phyloP scores from a whole-genome alignment of 2,888 invertebrate species.

The Cordylochernes scorpioides region DNA sequence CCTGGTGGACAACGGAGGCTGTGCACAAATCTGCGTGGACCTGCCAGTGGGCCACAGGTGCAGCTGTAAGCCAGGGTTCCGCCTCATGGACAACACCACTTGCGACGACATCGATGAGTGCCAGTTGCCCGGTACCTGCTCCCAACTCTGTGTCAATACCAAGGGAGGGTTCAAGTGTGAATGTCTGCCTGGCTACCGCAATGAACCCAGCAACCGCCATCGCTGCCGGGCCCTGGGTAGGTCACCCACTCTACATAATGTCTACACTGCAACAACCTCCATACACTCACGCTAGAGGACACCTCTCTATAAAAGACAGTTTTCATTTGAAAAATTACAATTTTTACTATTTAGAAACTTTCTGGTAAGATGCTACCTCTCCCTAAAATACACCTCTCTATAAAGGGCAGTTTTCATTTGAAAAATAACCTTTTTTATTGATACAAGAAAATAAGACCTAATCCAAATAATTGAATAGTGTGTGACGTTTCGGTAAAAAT shows the following conservation, averaged over 20 bases:
- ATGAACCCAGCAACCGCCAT: conserved; percentile 46
- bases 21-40: conserved; percentile 58
- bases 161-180: conserved; percentile 76
- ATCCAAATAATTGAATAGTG: too few relatives aligned
- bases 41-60: conserved; percentile 46
- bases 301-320: too few relatives aligned
- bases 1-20: conserved; percentile 43
- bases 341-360: too few relatives aligned
- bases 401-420: too few relatives aligned
- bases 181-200: conserved; percentile 57
- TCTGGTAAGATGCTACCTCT: too few relatives aligned
- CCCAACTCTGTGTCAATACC: conserved; percentile 71
- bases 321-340: too few relatives aligned
- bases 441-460: too few relatives aligned
- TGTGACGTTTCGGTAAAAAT: too few relatives aligned
- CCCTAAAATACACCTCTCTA: too few relatives aligned
- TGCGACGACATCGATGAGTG: conserved; percentile 86
- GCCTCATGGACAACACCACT: conserved; percentile 41
- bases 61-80: conserved; percentile 51
- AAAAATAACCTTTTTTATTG: too few relatives aligned
- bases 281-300: too few relatives aligned
- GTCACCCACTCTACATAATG: conserved; percentile 2
- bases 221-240: conserved; percentile 23
- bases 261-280: too few relatives aligned
- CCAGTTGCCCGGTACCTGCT: conserved; percentile 58